Evolutionary conservation across 2,113 vertebrate genomes (phyloP).

Genomic region (Calidris pugnax): DNA sequence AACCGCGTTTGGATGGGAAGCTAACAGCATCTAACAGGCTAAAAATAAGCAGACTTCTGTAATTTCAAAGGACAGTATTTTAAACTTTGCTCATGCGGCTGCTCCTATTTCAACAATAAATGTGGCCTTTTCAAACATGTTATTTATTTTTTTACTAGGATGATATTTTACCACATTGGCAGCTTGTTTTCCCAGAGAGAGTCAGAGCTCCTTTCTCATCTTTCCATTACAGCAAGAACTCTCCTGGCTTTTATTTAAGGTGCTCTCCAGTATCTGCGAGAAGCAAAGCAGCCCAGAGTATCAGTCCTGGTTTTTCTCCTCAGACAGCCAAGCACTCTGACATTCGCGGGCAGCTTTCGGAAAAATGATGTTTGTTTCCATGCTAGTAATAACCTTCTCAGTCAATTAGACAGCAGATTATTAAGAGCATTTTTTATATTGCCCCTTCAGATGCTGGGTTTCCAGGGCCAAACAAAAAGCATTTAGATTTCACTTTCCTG

Average conservation of each 20-base stretch:
- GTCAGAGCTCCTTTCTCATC: slow-evolving; percentile 5
- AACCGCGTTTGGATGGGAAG: not conserved
- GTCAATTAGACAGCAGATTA: slow-evolving; percentile 2
- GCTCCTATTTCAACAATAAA: not conserved
- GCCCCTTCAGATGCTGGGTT: not conserved
- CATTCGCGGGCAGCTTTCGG: not conserved
- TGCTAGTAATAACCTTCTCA: not conserved
- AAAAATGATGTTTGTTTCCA: not conserved
- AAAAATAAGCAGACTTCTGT: slow-evolving; percentile 32
- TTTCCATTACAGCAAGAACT: slow-evolving; percentile 22
- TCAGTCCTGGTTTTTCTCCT: not conserved
- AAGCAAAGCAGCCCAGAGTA: not conserved
- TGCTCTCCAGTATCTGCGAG: not conserved
- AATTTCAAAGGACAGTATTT: not conserved
- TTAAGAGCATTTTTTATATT: not conserved
- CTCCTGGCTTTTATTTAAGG: not conserved
- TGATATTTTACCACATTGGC: not conserved
- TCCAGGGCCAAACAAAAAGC: not conserved
- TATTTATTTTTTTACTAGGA: not conserved
- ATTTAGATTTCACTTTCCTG: not conserved
- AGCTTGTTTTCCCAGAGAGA: not conserved
- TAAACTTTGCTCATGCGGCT: not conserved
- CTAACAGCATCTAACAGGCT: not conserved
- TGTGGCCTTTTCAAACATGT: not conserved
- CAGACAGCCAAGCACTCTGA: not conserved